Evolutionary conservation across 2,797 vertebrate species (phyloP).

Genomic region (Urophycis tenuis): DNA sequence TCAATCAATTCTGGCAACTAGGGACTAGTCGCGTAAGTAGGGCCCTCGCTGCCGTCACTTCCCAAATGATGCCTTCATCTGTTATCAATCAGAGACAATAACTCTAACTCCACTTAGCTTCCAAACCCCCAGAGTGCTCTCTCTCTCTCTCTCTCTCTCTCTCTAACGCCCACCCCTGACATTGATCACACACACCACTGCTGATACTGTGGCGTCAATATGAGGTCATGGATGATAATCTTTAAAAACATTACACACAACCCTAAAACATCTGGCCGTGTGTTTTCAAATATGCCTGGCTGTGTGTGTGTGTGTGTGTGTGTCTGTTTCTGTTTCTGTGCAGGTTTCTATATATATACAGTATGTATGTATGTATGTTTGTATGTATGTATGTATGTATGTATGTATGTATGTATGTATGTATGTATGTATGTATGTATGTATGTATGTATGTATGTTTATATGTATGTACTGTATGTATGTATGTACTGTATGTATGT

Average conservation of each 20-base stretch:
- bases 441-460: not conserved
- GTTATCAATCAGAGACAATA: slow-evolving; percentile 27
- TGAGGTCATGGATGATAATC: not conserved
- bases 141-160: not conserved
- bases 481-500: no score
- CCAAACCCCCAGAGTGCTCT: slow-evolving; percentile 12
- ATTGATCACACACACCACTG: not conserved
- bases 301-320: not conserved
- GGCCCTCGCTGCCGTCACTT: not conserved
- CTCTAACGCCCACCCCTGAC: not conserved
- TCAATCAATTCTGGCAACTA: slow-evolving; percentile 17
- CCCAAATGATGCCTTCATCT: slow-evolving; percentile 36
- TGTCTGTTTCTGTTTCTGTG: not conserved
- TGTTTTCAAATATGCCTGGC: not conserved
- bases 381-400: not conserved
- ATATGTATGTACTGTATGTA: no score
- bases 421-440: not conserved
- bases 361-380: not conserved
- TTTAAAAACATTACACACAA: slow-evolving; percentile 1
- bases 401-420: not conserved
- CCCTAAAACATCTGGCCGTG: not conserved
- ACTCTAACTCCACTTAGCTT: slow-evolving; percentile 31
- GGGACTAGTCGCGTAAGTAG: slow-evolving; percentile 33
- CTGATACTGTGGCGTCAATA: not conserved
- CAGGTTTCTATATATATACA: not conserved